Conservation (phyloP, 2,113 vertebrate genomes). For the Heterochromis multidens region DNA sequence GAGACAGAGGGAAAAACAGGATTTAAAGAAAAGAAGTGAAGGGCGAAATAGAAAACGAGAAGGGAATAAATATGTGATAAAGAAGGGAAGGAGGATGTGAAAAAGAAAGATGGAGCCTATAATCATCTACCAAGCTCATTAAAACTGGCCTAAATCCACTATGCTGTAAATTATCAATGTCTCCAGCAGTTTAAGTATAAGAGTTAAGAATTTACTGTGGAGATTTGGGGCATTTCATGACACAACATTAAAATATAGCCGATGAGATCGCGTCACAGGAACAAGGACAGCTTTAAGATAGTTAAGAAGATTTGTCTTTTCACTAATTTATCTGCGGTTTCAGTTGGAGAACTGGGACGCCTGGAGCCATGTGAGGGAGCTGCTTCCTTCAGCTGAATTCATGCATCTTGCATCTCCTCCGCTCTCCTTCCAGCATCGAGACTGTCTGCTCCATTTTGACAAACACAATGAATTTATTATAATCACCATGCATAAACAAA, state of each 20-base stretch:
- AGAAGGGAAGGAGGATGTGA: background rate
- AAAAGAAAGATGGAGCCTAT: background rate
- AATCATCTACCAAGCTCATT: constrained; percentile 18
- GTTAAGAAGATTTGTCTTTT: constrained; percentile 50
- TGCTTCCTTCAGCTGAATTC: constrained; percentile 22
- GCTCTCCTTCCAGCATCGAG: constrained; percentile 24
- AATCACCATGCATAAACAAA: constrained; percentile 39
- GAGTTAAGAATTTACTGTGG: background rate
- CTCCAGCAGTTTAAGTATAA: constrained; percentile 18
- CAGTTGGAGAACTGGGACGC: constrained; percentile 5
- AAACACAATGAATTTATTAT: constrained; percentile 63
- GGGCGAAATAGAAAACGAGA: background rate
- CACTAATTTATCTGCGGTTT: constrained; percentile 35
- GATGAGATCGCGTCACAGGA: constrained; percentile 8
- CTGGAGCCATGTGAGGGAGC: background rate
- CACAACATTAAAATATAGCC: background rate
- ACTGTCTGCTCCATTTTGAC: constrained; percentile 57
- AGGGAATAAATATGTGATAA: background rate
- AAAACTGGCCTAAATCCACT: constrained; percentile 13
- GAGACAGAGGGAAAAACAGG: background rate
- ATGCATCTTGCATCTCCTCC: constrained; percentile 49
- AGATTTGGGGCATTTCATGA: constrained; percentile 9
- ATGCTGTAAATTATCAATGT: constrained; percentile 26
- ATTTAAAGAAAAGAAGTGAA: background rate
- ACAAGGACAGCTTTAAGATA: constrained; percentile 3